Base-by-base conservation (phyloP, 2,797 vertebrate species). In the Myoxocephalus aenaeus region DNA sequence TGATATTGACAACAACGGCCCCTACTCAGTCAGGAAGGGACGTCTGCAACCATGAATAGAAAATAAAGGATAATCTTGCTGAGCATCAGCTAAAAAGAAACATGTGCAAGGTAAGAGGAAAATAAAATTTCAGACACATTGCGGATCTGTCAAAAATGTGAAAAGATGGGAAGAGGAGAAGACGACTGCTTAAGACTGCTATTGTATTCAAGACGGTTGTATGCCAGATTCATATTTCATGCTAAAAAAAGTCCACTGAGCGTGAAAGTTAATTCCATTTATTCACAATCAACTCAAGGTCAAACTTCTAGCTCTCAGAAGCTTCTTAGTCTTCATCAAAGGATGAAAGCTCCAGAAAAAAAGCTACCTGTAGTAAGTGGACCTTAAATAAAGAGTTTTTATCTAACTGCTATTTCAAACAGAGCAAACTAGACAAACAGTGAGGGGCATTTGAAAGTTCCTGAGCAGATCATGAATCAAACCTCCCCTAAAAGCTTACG, bases 51-150 rank as follows among this genome's bases (percentile, higher is more conserved):
- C 9, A 29, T 46, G 10, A 51, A 54, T 32, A 36, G 5, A 66
- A 65, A 65, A 69, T 3, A 46, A 56, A 50, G 9, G 25, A 63
- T 54, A 1, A 57, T 56, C 46, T 32, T 83, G 17, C 68, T 59
- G 22, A 25, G 36, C 59, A 58, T 62, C 38, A 70, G 54, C 51
- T 44, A 14, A 56, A 74, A 66, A 8, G 14, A 36, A 71, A 63
- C 2, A 57, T 32, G 27, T 7, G 40, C 48, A 51, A 58, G 34
- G 56, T 13, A 29, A 22, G 44, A 36, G 0, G 25, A 48, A 11
- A 62, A 75, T 67, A 17, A 15, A 7, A 53, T 74, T 70, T 44
- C 34, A 64, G 27, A 65, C 32, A 63, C 62, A 34, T 42, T 20
- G 59, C 38, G 22, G 32, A 20, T 65, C 17, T 64, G 20, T 50